Base-by-base conservation (phyloP, 92 coral and sea anemone genomes). In the Blastomussa wellsi region DNA sequence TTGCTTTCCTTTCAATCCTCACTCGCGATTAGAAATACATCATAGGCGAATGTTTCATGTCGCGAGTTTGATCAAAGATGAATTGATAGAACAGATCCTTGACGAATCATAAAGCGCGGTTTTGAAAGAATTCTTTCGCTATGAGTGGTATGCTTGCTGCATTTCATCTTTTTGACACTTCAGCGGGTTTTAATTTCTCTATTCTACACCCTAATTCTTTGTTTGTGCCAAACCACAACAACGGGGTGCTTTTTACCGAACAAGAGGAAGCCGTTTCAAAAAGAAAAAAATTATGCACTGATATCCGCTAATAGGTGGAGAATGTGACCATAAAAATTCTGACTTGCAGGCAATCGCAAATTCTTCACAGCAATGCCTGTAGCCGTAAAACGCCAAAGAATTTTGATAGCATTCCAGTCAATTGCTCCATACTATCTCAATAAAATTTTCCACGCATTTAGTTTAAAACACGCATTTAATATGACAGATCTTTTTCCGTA, bases 101-200 rank as follows among this genome's bases (percentile, higher is more conserved):
- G 35, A 32, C 77, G 67, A 81, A 71, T 71, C 78, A 26, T 41
- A 36, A 69, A 53, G 26, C 37, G 86, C 84, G 84, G 78, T 82
- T 82, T 70, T 33, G 24, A 70, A 51, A 51, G 68, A 52, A 67
- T 71, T 71, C 17, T 35, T 33, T 35, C 15, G 80, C 66, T 83
- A 83, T 83, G 74, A 29, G 22, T 38, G 80, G 87, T 32, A 83
- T 74, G 87, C 64, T 22, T 16, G 4, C 73, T 83, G 87, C 74
- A 60, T 83, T 59, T 39, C 48, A 66, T 83, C 80, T 65, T 5
- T 17, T 83, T 83, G 87, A 83, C 87, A 83, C 87, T 83, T 83
- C 80, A 75, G 64, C 74, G 74, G 80, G 87, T 83, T 82, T 72
- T 83, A 19, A 74, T 74, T 59, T 74, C 79, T 37, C 11, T 31